phyloP scores from a whole-genome alignment of 2,888 invertebrate genomes.

The Marronus borbonicus region DNA sequence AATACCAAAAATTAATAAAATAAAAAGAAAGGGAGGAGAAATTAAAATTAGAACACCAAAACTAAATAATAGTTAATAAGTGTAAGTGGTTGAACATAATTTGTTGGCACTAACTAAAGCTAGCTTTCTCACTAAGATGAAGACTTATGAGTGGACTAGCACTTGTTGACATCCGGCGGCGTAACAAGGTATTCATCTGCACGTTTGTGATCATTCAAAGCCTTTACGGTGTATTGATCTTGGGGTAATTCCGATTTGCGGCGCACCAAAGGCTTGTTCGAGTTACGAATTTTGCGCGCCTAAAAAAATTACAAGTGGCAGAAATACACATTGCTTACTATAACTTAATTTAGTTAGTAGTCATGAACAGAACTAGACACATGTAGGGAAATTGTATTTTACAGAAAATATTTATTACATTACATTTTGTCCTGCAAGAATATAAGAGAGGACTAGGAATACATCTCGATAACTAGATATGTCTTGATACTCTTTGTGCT shows the following conservation, averaged over 20 bases:
- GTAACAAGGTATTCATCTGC: slow-evolving; percentile 92
- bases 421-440: too few species aligned
- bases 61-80: slow-evolving; percentile 45
- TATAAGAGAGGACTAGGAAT: too few species aligned
- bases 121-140: slow-evolving; percentile 43
- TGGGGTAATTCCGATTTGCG: slow-evolving; percentile 97
- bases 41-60: slow-evolving; percentile 43
- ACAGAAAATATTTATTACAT: too few species aligned
- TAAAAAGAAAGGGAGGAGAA: slow-evolving; percentile 26
- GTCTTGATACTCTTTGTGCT: too few species aligned
- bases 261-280: slow-evolving; percentile 90
- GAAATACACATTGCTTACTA: background rate
- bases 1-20: slow-evolving; percentile 35
- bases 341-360: too few species aligned
- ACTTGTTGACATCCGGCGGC: slow-evolving; percentile 89
- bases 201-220: slow-evolving; percentile 92
- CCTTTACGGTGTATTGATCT: slow-evolving; percentile 92
- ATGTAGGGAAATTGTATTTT: too few species aligned
- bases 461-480: too few species aligned
- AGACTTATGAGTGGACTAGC: slow-evolving; percentile 76
- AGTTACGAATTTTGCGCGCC: slow-evolving; percentile 79
- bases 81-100: slow-evolving; percentile 39
- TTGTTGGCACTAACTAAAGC: slow-evolving; percentile 44
- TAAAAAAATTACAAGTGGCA: slow-evolving; percentile 61
- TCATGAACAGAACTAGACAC: too few species aligned